phyloP scores from a whole-genome alignment of 2,797 vertebrate species.

The Poecilia picta region DNA sequence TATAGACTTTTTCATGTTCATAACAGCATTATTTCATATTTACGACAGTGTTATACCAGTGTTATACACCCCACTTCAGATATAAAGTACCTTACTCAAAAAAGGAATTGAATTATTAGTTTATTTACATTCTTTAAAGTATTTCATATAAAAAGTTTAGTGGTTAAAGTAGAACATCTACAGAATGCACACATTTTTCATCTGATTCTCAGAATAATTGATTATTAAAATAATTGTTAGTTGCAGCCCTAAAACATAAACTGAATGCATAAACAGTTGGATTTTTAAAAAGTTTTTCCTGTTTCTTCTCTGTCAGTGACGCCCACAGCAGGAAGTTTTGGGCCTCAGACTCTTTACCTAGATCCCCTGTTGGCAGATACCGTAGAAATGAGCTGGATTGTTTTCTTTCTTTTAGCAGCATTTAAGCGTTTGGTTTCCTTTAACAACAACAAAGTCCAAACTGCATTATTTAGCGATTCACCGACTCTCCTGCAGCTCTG shows the following conservation, averaged over 20 bases:
- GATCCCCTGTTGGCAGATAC: not conserved
- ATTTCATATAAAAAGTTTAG: too few relatives aligned
- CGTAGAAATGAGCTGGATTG: not conserved
- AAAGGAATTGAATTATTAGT: too few relatives aligned
- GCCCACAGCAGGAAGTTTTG: not conserved
- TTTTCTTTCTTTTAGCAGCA: not conserved
- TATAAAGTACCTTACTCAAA: too few relatives aligned
- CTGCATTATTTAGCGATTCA: not conserved
- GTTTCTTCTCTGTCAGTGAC: not conserved
- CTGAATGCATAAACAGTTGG: not conserved
- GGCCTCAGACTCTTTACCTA: not conserved
- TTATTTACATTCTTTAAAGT: too few relatives aligned
- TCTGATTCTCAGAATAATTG: too few relatives aligned
- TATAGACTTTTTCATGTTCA: too few relatives aligned
- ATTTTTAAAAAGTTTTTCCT: not conserved
- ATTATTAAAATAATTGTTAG: too few relatives aligned
- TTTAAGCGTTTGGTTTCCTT: not conserved
- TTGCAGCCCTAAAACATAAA: not conserved
- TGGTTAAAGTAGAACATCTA: too few relatives aligned
- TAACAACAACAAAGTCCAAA: not conserved
- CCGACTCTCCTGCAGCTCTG: slow-evolving; percentile 6
- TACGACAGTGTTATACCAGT: too few relatives aligned
- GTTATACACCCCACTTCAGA: too few relatives aligned
- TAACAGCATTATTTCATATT: too few relatives aligned
- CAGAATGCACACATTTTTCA: too few relatives aligned